Conservation (phyloP, 2,797 vertebrate genomes). For the Sparidentex hasta region DNA sequence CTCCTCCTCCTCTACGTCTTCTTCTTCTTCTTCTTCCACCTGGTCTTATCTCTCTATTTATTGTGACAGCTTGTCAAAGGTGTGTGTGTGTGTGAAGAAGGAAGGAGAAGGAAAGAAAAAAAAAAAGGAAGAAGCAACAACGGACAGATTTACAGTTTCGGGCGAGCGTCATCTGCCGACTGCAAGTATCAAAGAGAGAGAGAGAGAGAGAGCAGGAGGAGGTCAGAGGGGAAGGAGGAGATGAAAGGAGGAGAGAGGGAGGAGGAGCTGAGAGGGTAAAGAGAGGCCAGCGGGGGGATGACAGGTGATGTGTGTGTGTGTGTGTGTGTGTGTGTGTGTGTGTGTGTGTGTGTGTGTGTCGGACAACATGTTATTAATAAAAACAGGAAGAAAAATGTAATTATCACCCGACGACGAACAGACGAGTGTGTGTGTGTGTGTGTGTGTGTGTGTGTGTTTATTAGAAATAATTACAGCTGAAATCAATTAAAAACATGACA, state of each 20-base stretch:
- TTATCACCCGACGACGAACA: conserved; percentile 45
- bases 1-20: conserved; percentile 24
- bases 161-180: conserved; percentile 41
- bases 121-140: conserved; percentile 15
- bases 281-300: conserved; percentile 68
- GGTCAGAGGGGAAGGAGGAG: conserved; percentile 73
- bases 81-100: conserved; percentile 32
- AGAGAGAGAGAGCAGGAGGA: conserved; percentile 37
- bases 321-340: conserved; percentile 41
- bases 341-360: conserved; percentile 24
- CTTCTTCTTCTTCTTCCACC: conserved; percentile 58
- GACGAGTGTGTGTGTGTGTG: conserved; percentile 34
- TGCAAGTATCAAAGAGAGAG: conserved; percentile 57
- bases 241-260: conserved; percentile 66
- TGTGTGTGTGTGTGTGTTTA: conserved; percentile 52
- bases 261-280: conserved; percentile 68
- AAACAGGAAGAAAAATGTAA: conserved; percentile 66
- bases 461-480: conserved; percentile 78
- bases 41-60: conserved; percentile 77
- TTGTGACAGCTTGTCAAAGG: conserved; percentile 74
- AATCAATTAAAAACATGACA: conserved; percentile 80
- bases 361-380: conserved; percentile 81
- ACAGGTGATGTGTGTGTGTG: conserved; percentile 65
- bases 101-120: too few relatives aligned
- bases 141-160: conserved; percentile 72